Conservation (phyloP, 2,113 vertebrate genomes). For the Leptodactylus fuscus region DNA sequence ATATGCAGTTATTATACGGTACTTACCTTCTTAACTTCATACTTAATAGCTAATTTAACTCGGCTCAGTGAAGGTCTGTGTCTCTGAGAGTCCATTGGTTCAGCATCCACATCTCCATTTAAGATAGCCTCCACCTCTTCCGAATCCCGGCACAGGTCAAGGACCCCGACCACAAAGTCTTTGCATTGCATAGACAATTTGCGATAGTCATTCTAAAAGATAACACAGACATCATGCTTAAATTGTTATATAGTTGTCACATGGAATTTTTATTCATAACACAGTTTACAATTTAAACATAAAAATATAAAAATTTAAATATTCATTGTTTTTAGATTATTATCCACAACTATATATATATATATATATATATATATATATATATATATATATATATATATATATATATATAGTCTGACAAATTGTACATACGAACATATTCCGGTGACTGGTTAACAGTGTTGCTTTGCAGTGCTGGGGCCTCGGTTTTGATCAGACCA, state of each 20-base stretch:
- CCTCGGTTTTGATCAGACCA: too few relatives aligned
- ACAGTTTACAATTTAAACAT: neutral
- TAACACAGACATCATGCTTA: neutral
- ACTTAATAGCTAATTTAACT: slow-evolving; percentile 89
- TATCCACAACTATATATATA: neutral
- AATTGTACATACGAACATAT: too few relatives aligned
- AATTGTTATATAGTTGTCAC: neutral
- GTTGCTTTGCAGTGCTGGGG: too few relatives aligned
- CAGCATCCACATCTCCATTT: slow-evolving; percentile 82
- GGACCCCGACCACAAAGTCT: slow-evolving; percentile 88
- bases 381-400: too few relatives aligned
- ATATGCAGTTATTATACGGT: neutral
- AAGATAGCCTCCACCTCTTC: slow-evolving; percentile 90
- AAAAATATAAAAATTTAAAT: neutral
- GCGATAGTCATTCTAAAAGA: slow-evolving; percentile 86
- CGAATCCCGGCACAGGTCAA: slow-evolving; percentile 87
- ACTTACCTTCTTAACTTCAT: slow-evolving; percentile 89
- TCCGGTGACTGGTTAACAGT: too few relatives aligned
- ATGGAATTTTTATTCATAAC: neutral
- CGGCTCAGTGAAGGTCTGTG: slow-evolving; percentile 82
- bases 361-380: too few relatives aligned
- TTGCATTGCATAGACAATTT: slow-evolving; percentile 93
- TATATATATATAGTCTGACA: too few relatives aligned
- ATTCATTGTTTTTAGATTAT: neutral
- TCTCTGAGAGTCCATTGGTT: slow-evolving; percentile 74